Conservation (phyloP, 2,888 invertebrate species). For the Crossocerus cetratus region DNA sequence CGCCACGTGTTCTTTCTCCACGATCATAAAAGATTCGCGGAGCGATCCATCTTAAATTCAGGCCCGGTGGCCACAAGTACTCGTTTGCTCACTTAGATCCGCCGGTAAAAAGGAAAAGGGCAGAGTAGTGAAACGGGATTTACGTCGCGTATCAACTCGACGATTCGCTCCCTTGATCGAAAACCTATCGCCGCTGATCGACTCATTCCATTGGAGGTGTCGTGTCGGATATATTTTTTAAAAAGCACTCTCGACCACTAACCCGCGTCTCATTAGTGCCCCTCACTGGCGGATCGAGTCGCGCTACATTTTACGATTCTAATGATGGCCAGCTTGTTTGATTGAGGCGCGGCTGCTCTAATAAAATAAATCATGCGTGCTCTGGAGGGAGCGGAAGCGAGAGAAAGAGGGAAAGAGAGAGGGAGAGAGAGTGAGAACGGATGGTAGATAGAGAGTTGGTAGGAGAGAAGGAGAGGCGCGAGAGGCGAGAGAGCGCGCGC, state of each 20-base stretch:
- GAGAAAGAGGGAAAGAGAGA: too few relatives aligned
- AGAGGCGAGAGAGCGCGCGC: too few relatives aligned
- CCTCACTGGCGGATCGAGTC: constrained; percentile 41
- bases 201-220: neutral
- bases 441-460: too few relatives aligned
- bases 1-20: neutral
- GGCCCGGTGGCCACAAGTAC: neutral
- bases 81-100: neutral
- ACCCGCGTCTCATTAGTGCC: constrained; percentile 57
- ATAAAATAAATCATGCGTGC: constrained; percentile 64
- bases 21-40: neutral
- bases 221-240: neutral
- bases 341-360: constrained; percentile 59
- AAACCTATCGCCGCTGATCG: neutral
- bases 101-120: neutral
- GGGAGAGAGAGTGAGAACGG: too few relatives aligned
- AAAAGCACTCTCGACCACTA: constrained; percentile 44
- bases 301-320: constrained; percentile 58
- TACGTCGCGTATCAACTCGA: neutral
- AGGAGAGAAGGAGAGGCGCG: too few relatives aligned
- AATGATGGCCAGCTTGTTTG: constrained; percentile 61
- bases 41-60: neutral
- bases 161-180: neutral
- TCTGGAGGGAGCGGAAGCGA: constrained; percentile 1
- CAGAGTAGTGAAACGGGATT: neutral